A percentile compares a stretch with the other conserved stretches of the same genome.
These are phyloP conservation scores for Steatornis caripensis DNA, from an alignment of 2,113 vertebrate species.

Conservation along the genomic window DNA sequence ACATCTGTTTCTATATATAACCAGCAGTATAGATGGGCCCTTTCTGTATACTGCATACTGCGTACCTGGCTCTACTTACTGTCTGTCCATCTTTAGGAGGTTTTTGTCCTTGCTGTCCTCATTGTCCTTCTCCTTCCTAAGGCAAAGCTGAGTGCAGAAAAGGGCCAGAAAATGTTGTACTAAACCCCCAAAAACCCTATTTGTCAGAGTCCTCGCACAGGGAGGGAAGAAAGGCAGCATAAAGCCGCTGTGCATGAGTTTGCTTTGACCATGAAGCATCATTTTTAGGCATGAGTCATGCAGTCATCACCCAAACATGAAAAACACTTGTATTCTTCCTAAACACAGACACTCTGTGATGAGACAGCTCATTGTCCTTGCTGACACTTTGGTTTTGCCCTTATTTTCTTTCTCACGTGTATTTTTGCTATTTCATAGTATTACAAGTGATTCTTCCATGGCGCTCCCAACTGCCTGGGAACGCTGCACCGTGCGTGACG, in stretches of 20 bases:
- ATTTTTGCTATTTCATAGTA: neutral
- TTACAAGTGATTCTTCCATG: neutral
- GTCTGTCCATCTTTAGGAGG: neutral
- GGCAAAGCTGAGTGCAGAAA: neutral
- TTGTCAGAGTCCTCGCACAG: neutral
- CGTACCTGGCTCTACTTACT: neutral
- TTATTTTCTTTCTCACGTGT: neutral
- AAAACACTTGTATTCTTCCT: neutral
- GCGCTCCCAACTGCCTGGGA: neutral
- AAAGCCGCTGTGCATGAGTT: neutral
- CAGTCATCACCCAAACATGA: conserved; percentile 30
- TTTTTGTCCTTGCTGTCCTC: neutral
- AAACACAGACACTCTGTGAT: neutral
- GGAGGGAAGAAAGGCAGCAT: neutral
- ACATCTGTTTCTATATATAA: neutral
- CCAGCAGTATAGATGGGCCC: neutral
- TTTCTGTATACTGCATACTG: neutral
- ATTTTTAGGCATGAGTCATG: neutral
- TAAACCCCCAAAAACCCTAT: neutral
- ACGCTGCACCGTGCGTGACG: accelerated
- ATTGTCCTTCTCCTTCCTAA: neutral
- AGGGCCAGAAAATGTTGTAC: neutral
- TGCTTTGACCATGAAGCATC: neutral
- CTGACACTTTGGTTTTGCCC: neutral
- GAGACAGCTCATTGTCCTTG: neutral